Conservation (phyloP, 2,888 invertebrate genomes). For the Rhogogaster chlorosoma region DNA sequence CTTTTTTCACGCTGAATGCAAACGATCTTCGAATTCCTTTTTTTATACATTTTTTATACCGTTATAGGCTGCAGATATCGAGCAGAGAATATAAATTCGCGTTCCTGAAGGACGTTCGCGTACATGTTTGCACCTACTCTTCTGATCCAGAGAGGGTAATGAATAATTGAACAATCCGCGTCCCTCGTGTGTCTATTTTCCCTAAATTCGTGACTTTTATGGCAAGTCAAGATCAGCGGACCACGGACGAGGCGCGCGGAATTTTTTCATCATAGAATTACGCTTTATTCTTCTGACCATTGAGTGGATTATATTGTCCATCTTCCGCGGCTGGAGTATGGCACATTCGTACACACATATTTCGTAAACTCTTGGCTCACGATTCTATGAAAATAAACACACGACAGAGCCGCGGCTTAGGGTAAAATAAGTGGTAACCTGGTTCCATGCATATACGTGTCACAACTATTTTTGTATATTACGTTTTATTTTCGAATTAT, state of each 20-base stretch:
- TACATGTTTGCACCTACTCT: background rate
- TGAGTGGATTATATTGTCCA: background rate
- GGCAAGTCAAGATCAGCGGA: background rate
- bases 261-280: background rate
- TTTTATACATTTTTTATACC: background rate
- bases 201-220: background rate
- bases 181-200: background rate
- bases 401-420: background rate
- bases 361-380: background rate
- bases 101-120: background rate
- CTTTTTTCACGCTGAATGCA: background rate
- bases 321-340: background rate
- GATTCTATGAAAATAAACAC: background rate
- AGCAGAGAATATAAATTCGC: background rate
- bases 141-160: background rate
- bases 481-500: constrained; percentile 10
- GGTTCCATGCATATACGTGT: background rate
- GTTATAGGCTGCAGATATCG: background rate
- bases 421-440: constrained; percentile 13
- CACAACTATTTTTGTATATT: constrained; percentile 24
- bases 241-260: background rate
- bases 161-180: constrained; percentile 1
- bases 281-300: background rate
- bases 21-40: background rate
- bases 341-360: background rate